A percentile compares a stretch with the other conserved stretches of the same genome.
Conservation (phyloP, 2,113 vertebrate genomes). For the Pollimyrus isidori region DNA sequence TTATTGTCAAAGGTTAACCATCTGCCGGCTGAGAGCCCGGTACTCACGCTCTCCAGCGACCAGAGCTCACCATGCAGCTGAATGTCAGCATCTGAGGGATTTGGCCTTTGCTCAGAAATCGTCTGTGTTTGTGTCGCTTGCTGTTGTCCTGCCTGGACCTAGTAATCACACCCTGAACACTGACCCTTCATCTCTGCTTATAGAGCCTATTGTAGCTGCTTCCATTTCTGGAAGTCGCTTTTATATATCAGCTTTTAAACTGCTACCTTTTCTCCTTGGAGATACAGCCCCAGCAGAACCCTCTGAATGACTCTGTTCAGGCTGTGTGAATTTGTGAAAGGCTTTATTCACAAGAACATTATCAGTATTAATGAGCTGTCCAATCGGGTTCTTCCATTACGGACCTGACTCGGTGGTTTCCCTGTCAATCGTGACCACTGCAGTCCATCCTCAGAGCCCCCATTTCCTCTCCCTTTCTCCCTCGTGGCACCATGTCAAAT, state of each 20-base stretch:
- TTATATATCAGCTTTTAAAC: slow-evolving; percentile 26
- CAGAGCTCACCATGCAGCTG: not conserved
- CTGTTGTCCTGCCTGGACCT: not conserved
- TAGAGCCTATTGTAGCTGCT: slow-evolving; percentile 13
- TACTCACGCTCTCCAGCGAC: slow-evolving; percentile 24
- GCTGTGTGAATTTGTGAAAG: not conserved
- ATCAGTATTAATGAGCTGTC: slow-evolving; percentile 28
- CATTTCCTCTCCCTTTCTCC: not conserved
- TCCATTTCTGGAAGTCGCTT: slow-evolving; percentile 24
- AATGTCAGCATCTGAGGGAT: not conserved
- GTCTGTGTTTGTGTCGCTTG: not conserved
- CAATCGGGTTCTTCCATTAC: slow-evolving; percentile 39
- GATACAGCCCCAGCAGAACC: slow-evolving; percentile 20
- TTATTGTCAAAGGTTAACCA: slow-evolving; percentile 52
- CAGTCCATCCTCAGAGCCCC: slow-evolving; percentile 29
- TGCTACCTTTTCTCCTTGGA: slow-evolving; percentile 28
- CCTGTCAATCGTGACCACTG: slow-evolving; percentile 43
- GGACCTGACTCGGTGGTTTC: slow-evolving; percentile 36
- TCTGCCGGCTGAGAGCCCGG: slow-evolving; percentile 41
- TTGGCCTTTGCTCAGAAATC: not conserved
- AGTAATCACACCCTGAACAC: not conserved
- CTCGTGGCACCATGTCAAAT: slow-evolving; percentile 47
- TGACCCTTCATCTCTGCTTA: not conserved
- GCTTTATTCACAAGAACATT: slow-evolving; percentile 25
- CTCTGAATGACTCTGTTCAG: slow-evolving; percentile 17